phyloP scores from a whole-genome alignment of 2,113 vertebrate species.

The Otis tarda region DNA sequence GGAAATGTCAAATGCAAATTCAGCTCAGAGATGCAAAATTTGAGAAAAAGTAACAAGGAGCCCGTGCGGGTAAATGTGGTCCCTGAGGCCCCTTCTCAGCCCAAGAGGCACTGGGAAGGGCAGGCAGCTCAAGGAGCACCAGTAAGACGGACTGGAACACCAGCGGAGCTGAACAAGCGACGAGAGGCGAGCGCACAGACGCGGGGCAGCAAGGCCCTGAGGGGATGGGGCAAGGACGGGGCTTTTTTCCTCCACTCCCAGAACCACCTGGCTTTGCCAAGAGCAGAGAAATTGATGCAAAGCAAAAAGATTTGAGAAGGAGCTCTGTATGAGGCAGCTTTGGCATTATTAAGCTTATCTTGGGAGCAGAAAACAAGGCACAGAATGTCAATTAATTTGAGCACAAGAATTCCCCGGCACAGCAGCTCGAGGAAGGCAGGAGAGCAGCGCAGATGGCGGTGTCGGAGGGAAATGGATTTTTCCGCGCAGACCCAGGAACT shows the following conservation, averaged over 20 bases:
- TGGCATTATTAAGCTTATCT: background rate
- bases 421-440: background rate
- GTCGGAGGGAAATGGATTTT: background rate
- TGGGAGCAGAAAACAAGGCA: slow-evolving; percentile 6
- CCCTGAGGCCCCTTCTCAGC: background rate
- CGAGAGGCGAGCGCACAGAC: accelerated
- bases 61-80: background rate
- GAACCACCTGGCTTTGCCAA: background rate
- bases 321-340: background rate
- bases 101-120: background rate
- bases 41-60: background rate
- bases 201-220: background rate
- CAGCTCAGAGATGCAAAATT: background rate
- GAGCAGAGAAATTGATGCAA: background rate
- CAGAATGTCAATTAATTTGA: slow-evolving; percentile 18
- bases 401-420: background rate
- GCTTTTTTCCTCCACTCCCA: background rate
- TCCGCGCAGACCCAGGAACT: background rate
- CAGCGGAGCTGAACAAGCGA: background rate
- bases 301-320: background rate
- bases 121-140: background rate
- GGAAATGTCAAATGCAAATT: background rate
- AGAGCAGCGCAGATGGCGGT: background rate
- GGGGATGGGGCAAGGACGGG: background rate
- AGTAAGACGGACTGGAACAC: background rate